Conservation (phyloP, 2,888 invertebrate genomes). For the Heliconius cydno region DNA sequence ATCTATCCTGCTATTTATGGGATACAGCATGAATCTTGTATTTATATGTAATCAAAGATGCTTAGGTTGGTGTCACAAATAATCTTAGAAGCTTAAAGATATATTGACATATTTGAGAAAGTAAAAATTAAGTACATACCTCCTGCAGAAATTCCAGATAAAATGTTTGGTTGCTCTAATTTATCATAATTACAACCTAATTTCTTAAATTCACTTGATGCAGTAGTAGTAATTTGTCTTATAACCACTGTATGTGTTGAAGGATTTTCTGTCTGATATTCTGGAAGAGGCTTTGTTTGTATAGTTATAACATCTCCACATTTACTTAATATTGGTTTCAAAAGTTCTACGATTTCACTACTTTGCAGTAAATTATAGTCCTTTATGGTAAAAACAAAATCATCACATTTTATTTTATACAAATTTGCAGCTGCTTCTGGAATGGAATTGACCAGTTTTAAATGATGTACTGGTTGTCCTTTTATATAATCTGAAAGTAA, state of each 20-base stretch:
- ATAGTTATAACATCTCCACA: constrained; percentile 65
- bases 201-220: constrained; percentile 48
- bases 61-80: background rate
- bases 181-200: constrained; percentile 55
- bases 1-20: too few relatives aligned
- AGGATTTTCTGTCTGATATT: constrained; percentile 63
- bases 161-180: constrained; percentile 78
- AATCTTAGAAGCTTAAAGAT: background rate
- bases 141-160: constrained; percentile 77
- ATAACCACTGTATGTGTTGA: constrained; percentile 60
- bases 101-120: background rate
- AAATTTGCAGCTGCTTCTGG: constrained; percentile 63
- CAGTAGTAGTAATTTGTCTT: constrained; percentile 54
- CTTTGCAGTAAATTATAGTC: constrained; percentile 69
- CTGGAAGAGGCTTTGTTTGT: constrained; percentile 69
- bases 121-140: constrained; percentile 57
- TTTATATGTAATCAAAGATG: background rate
- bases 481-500: constrained; percentile 66
- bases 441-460: constrained; percentile 62
- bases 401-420: constrained; percentile 59
- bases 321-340: constrained; percentile 60
- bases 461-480: constrained; percentile 39
- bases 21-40: too few relatives aligned
- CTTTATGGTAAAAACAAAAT: constrained; percentile 66
- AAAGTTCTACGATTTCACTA: constrained; percentile 69